These are phyloP conservation scores for Nephrotoma appendiculata DNA, from an alignment of 2,888 invertebrate genomes.

Conservation along the genomic window DNA sequence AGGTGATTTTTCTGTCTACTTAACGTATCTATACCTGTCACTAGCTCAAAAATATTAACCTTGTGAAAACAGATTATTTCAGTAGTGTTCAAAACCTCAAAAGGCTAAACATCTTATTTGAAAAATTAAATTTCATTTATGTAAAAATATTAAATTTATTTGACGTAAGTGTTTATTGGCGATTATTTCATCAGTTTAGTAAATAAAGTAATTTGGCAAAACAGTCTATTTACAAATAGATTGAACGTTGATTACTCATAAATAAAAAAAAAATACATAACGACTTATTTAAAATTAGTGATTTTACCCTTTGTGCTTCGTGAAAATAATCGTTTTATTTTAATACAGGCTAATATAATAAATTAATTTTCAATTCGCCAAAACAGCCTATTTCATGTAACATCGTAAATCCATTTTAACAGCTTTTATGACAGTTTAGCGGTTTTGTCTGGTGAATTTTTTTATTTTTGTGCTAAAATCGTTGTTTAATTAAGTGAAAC, in stretches of 20 bases:
- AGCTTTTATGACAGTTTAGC: too few species aligned
- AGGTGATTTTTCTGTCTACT: too few species aligned
- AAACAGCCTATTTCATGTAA: too few species aligned
- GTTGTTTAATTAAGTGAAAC: too few species aligned
- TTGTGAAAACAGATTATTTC: not conserved
- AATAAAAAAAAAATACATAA: not conserved
- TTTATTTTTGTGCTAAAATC: too few species aligned
- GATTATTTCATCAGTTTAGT: too few species aligned
- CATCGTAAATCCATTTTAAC: too few species aligned
- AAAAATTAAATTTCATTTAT: not conserved
- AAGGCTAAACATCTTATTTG: not conserved
- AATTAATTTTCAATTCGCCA: too few species aligned
- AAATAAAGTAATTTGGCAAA: not conserved
- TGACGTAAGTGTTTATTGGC: not conserved
- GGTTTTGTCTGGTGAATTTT: too few species aligned
- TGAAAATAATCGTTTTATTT: not conserved
- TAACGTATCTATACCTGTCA: too few species aligned
- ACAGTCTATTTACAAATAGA: too few species aligned
- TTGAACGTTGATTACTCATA: too few species aligned
- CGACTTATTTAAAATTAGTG: not conserved
- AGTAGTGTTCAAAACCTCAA: not conserved
- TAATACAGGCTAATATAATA: not conserved
- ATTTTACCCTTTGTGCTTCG: not conserved
- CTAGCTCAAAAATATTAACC: not conserved
- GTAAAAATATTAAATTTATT: not conserved